phyloP scores from a whole-genome alignment of 1,140 invertebrate genomes.

The Cydia fagiglandana region DNA sequence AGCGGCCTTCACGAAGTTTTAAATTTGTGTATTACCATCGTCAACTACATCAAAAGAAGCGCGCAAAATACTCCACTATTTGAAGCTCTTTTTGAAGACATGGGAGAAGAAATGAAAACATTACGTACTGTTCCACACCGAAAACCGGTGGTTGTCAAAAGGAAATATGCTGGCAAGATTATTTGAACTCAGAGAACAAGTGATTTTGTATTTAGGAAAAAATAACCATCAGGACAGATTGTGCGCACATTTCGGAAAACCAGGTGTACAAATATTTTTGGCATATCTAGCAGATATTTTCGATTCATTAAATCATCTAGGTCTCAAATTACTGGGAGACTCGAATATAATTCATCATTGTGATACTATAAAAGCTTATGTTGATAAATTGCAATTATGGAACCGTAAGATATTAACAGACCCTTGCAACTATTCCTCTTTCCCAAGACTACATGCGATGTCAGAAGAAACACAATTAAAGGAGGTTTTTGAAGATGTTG shows the following conservation, averaged over 20 bases:
- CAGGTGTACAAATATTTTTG: conserved; percentile 15
- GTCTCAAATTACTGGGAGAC: not conserved
- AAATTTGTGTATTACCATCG: conserved; percentile 50
- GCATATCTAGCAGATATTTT: conserved; percentile 39
- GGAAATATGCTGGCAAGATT: conserved; percentile 47
- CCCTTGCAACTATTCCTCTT: conserved; percentile 16
- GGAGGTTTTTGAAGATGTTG: conserved; percentile 33
- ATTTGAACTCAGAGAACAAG: conserved; percentile 41
- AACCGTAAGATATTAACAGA: conserved; percentile 21
- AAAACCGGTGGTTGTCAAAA: conserved; percentile 46
- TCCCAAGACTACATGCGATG: conserved; percentile 33
- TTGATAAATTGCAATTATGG: conserved; percentile 28
- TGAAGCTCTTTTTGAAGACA: conserved; percentile 43
- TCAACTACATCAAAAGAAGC: conserved; percentile 55
- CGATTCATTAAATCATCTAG: conserved; percentile 35
- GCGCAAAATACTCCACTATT: conserved; percentile 51
- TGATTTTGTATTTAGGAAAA: conserved; percentile 40
- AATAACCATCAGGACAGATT: conserved; percentile 39
- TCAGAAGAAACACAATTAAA: conserved; percentile 32
- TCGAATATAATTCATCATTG: conserved; percentile 23
- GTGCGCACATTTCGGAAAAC: conserved; percentile 33
- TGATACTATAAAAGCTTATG: conserved; percentile 27
- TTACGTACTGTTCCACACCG: conserved; percentile 45
- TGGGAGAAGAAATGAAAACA: conserved; percentile 44
- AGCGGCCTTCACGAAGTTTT: conserved; percentile 41